A percentile compares a stretch with the other conserved stretches of the same genome.
These are phyloP conservation scores for Troglohyphantes excavatus DNA, from an alignment of 2,888 invertebrate genomes.

Conservation along the genomic window DNA sequence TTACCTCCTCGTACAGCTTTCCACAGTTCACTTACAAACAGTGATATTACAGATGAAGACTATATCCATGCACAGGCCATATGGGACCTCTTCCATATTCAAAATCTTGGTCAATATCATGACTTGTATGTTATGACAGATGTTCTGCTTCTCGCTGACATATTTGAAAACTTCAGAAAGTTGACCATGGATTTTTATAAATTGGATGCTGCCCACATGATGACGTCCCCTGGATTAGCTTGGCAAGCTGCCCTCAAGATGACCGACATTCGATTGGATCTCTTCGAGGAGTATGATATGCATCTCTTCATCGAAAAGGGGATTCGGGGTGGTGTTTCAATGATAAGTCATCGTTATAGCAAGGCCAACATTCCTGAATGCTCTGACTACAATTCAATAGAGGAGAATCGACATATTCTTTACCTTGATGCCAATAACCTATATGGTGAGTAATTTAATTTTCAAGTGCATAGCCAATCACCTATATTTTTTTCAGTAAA, in stretches of 20 bases:
- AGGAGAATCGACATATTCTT: no score
- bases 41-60: not conserved
- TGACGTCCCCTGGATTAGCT: constrained; percentile 81
- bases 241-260: constrained; percentile 81
- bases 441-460: no score
- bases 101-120: constrained; percentile 80
- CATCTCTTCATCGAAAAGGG: constrained; percentile 3
- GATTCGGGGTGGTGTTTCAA: constrained; percentile 18
- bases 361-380: no score
- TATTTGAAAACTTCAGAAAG: constrained; percentile 81
- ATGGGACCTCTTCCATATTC: not conserved
- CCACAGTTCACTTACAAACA: not conserved
- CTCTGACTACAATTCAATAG: no score
- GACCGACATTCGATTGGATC: not conserved
- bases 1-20: not conserved
- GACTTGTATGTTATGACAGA: constrained; percentile 71
- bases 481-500: no score
- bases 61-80: not conserved
- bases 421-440: no score
- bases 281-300: not conserved
- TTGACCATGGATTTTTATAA: constrained; percentile 78
- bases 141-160: constrained; percentile 81
- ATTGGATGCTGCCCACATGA: constrained; percentile 44
- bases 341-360: no score
- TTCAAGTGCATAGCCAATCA: no score